Evolutionary conservation across 2,797 vertebrate genomes (phyloP), one percentile per base, ranked within the genome.

Genomic region (Tolypeutes matacus): DNA sequence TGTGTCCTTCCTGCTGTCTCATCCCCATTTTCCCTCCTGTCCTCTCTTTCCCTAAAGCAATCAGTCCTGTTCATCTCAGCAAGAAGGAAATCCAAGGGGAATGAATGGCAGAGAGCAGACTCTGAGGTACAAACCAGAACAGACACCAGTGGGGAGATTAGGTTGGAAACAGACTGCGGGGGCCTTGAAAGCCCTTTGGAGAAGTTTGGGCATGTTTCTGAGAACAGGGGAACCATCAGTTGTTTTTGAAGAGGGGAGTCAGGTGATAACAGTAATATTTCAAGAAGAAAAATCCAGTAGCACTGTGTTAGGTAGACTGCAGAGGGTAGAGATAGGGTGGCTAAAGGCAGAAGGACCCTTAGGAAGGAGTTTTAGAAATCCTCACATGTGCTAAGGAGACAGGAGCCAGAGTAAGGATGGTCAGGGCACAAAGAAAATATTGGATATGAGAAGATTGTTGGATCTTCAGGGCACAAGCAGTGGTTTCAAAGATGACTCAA

Each of bases 1-100:
- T 27, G 58, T 76, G 60, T 88, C 72, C 36, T 89, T 95, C 25
- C 65, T 93, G 31, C 34, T 39, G 23, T 39, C 36, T 89, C 34
- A 36, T 13, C 29, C 49, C 77, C 83, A 60, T 42, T 81, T 87
- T 70, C 62, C 31, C n/a, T 72, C 49, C 36, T 46, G 14, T 25
- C 18, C 58, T 11, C 51, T 82, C 1, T 69, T 58, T 75, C 31
- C 83, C 5, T 31, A 13, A 62, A 87, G 62, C 10, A 49, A 64
- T 91, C 42, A 73, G 17, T 72, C 64, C 27, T 77, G 53, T 60
- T 76, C 60, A 46, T 65, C 75, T 64, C 58, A 60, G 29, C 39
- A 65, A 46, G n/a, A 90, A 81, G n/a, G 20, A 4, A 60, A 9
- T 86, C 77, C 84, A 13, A 4, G 8, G 46, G 23, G 31, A n/a